Base-by-base conservation (phyloP, 1,140 invertebrate genomes). In the Reticulitermes speratus region DNA sequence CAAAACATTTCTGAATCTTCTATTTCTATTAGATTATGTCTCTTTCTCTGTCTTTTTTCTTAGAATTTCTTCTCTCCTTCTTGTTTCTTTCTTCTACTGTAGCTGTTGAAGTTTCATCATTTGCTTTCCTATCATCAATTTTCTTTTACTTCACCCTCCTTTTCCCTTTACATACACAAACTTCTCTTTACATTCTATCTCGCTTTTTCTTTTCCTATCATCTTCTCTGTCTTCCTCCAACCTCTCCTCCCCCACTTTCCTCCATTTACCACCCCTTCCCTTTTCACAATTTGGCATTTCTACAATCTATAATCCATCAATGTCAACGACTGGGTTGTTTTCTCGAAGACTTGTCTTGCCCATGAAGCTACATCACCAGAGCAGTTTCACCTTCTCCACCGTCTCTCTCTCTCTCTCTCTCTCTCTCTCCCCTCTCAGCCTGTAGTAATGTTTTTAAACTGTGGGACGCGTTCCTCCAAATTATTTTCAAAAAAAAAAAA, bases 201-300 rank as follows among this genome's bases (percentile, higher is more conserved):
- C 85, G 44, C 85, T 81, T 81, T 75, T 87, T 55, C 38, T 55
- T 87, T 87, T 84, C 59, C 86, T 38, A 44, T 84, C 83, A 30
- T 82, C 55, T 59, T 85, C 84, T 65, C 48, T 82, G 82, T 59
- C 82, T 55, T 44, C 45, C 82, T 69, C 84, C 82, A 65, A 45
- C 25, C 83, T 86, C 65, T 52, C 44, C 86, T 84, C 38, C n/a
- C 82, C 38, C 69, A 69, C 82, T 23, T 55, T 84, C 83, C 25
- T 82, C 82, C 52, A 65, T 84, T 55, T 75, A 52, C 81, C 45
- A 44, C 81, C 65, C 59, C 87, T 52, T 85, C 82, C 48, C 87
- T 87, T 87, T 87, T 87, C 87, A 87, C 87, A 87, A 87, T 87
- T 87, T 87, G 87, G 87, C 87, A 87, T 87, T 87, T 87, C 87